These are phyloP conservation scores for Pholis gunnellus DNA, from an alignment of 2,113 vertebrate genomes.

Conservation along the genomic window DNA sequence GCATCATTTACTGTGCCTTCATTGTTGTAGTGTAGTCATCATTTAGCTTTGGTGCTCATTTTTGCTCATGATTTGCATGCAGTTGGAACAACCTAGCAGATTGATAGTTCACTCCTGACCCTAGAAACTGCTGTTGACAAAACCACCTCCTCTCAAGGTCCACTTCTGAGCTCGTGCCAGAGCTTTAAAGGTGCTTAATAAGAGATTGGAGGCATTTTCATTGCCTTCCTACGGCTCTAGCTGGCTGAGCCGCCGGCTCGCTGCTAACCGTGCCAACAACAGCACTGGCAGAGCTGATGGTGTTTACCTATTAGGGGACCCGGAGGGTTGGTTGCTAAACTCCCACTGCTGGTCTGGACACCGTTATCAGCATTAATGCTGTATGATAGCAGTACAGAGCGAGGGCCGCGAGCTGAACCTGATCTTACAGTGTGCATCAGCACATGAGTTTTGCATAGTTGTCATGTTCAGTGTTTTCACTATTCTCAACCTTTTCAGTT, in stretches of 20 bases:
- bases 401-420: no score
- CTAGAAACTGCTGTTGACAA: no score
- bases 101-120: not conserved
- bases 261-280: no score
- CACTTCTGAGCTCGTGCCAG: not conserved
- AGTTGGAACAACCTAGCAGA: not conserved
- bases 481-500: not conserved
- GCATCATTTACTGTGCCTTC: not conserved
- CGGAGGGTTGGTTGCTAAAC: no score
- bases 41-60: not conserved
- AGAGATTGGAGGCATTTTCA: no score
- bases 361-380: no score
- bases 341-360: no score
- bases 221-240: no score
- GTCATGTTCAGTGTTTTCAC: not conserved
- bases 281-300: no score
- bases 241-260: no score
- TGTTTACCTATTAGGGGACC: not conserved
- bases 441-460: not conserved
- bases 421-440: not conserved
- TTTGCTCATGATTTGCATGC: not conserved
- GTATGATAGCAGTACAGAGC: no score
- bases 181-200: no score
- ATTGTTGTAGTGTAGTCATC: not conserved
- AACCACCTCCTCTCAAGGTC: not conserved